Evolutionary conservation across 1,140 invertebrate genomes (phyloP).

Genomic region (Gryllus bimaculatus): DNA sequence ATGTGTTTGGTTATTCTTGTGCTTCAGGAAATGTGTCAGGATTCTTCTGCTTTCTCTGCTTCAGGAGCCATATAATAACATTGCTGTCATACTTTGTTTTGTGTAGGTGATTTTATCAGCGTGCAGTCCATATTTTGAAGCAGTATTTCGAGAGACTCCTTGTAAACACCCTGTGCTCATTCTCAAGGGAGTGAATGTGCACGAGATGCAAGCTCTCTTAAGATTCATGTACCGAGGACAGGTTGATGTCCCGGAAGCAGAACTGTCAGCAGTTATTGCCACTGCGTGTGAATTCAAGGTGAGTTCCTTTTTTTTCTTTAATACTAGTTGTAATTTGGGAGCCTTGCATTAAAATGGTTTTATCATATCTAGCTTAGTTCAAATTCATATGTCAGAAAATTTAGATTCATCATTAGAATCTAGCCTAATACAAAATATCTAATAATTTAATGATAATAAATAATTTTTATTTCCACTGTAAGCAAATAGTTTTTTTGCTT

Average conservation of each 20-base stretch:
- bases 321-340: too few species aligned
- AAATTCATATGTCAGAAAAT: too few species aligned
- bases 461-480: too few species aligned
- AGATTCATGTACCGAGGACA: conserved; percentile 66
- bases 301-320: neutral
- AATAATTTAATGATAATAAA: too few species aligned
- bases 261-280: conserved; percentile 53
- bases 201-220: conserved; percentile 57
- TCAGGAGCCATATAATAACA: neutral
- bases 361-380: too few species aligned
- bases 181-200: conserved; percentile 53
- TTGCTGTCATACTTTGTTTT: conserved; percentile 21
- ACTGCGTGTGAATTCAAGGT: conserved; percentile 52
- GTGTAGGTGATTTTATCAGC: conserved; percentile 51
- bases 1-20: too few species aligned
- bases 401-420: too few species aligned
- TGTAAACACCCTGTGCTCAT: conserved; percentile 64
- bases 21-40: too few species aligned
- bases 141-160: conserved; percentile 53
- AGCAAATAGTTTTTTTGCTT: too few species aligned
- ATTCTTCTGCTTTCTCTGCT: too few species aligned
- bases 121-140: conserved; percentile 64
- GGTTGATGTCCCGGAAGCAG: conserved; percentile 55
- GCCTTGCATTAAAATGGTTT: too few species aligned
- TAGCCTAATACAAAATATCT: too few species aligned